Conservation (phyloP, 2,888 invertebrate species). For the Chrysodeixis includens region DNA sequence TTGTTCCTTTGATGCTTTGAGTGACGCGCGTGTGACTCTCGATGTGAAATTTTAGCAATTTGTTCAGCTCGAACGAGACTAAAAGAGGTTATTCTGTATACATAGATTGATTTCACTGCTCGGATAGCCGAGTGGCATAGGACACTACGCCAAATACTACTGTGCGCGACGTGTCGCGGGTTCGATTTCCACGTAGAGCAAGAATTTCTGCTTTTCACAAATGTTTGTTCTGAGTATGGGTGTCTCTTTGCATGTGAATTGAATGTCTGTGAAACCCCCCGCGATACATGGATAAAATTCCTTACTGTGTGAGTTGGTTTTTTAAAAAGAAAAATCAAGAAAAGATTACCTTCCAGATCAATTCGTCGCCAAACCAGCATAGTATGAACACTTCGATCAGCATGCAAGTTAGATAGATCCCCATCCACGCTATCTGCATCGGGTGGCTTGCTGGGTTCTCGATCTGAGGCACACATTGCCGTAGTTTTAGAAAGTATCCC, state of each 20-base stretch:
- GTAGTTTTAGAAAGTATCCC: background rate
- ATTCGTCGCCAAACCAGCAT: constrained; percentile 87
- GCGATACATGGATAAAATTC: no score
- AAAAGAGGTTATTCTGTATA: constrained; percentile 39
- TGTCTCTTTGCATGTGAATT: no score
- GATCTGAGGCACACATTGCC: constrained; percentile 72
- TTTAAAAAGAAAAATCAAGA: background rate
- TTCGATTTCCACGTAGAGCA: no score
- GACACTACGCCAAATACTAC: no score
- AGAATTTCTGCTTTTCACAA: no score
- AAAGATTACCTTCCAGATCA: constrained; percentile 81
- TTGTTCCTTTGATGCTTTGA: constrained; percentile 8
- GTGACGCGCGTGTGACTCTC: constrained; percentile 11
- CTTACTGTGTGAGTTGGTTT: no score
- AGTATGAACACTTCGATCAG: constrained; percentile 86
- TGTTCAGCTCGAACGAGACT: constrained; percentile 23
- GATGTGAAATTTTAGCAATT: constrained; percentile 6
- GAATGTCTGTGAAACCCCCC: no score
- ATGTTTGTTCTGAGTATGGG: no score
- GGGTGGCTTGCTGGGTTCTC: constrained; percentile 84
- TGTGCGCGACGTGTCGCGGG: no score
- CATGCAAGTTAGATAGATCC: constrained; percentile 86
- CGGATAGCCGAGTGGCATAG: no score
- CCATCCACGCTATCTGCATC: constrained; percentile 87
- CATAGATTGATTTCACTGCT: no score